phyloP scores from a whole-genome alignment of 2,888 invertebrate genomes.

The Acrocyrtus sp. region DNA sequence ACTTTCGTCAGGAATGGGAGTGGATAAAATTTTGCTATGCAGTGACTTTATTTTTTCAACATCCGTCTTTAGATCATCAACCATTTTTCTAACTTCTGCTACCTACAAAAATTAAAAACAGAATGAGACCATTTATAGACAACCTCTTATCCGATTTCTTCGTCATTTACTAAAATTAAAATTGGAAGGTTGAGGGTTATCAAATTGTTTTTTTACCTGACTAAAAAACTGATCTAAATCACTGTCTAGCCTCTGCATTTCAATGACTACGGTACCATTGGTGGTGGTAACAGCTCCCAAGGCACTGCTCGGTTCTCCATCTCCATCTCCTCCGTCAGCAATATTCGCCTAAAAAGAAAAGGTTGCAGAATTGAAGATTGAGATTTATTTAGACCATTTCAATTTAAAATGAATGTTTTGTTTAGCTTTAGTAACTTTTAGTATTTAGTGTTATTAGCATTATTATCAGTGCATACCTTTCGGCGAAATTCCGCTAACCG shows the following conservation, averaged over 20 bases:
- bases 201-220: constrained; percentile 51
- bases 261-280: constrained; percentile 53
- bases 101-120: constrained; percentile 64
- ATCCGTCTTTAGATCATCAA: constrained; percentile 66
- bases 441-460: neutral
- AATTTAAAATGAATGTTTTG: neutral
- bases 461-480: no score
- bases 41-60: constrained; percentile 66
- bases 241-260: constrained; percentile 54
- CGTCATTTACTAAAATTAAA: no score
- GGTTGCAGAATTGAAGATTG: neutral
- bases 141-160: no score
- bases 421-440: neutral
- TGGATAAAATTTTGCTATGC: constrained; percentile 71
- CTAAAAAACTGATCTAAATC: constrained; percentile 57
- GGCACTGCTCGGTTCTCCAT: constrained; percentile 13
- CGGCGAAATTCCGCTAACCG: constrained; percentile 57
- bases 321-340: constrained; percentile 36
- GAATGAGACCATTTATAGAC: no score
- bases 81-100: constrained; percentile 66
- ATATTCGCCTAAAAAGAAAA: constrained; percentile 27
- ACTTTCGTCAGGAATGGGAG: constrained; percentile 69
- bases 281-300: constrained; percentile 7
- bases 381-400: neutral
- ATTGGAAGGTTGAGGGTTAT: no score